Evolutionary conservation across 2,888 invertebrate species (phyloP), one percentile per base, ranked within the genome.

Genomic region (Papilio gigon): DNA sequence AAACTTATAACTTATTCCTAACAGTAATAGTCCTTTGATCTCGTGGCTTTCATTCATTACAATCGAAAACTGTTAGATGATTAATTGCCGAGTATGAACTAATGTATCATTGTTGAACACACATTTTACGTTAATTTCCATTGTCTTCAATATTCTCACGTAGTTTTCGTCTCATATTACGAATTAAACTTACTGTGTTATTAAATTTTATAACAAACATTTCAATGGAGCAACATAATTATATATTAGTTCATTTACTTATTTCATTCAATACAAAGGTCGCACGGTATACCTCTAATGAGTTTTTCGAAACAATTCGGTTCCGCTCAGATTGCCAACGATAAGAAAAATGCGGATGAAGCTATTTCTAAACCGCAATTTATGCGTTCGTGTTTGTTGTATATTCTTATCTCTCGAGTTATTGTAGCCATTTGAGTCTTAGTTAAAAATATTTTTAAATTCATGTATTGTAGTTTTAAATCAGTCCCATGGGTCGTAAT

Each of bases 291-390:
- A 17, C 47, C 17, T 65, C 53, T 64, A 64, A 68, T 68, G 58
- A 68, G 58, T 37, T 68, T 68, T 68, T 53, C 59, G 64, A 22
- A 68, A 69, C 50, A 65, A 25, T 53, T 47, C 59, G 47, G 64
- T 50, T 68, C 27, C 64, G 68, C 40, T 68, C 64, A 68, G 68
- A 68, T 65, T 53, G 53, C 30, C 37, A 30, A 12, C 60, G 69
- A 67, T 65, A 56, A 47, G 44, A 17, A 30, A 53, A 56, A n/a
- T 30, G 30, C 58, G 68, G 50, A 50, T 59, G 58, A 64, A 65
- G 37, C 58, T 33, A 22, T 50, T 69, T 50, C 60, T 60, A 65
- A 64, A 66, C 17, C 20, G 62, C 9, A 42, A 37, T 70, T 58
- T 30, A 56, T 30, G 30, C 30, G 30, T 53, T 30, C 27, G n/a